Base-by-base conservation (phyloP, 2,888 invertebrate species). In the Axea sp. region DNA sequence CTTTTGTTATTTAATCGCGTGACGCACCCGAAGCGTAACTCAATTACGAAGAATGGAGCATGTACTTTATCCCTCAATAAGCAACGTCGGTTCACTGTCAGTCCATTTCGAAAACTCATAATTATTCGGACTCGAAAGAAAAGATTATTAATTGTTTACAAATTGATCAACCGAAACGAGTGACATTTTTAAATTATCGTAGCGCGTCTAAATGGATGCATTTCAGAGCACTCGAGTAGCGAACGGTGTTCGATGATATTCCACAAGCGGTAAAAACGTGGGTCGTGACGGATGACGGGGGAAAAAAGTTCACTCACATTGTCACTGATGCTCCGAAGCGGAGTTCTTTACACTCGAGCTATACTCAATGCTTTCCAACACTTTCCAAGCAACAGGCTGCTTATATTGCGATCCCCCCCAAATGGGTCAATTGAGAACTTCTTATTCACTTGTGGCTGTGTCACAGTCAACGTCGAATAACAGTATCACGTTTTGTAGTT, bases 331-430 rank as follows among this genome's bases (percentile, higher is more conserved):
- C 45, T 62, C 19, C 37, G 2, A 8, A 15, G 7, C 19, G 31
- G 19, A 45, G 60, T 47, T 62, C 45, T 45, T 60, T 31, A 69
- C 47, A 22, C 53, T 45, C 12, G 28, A 49, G 37, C 60, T 69
- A 69, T 53, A 62, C 69, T 47, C 53, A 31, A 24, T 69, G 53
- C 51, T 60, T 69, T 69, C 69, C 11, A 24, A 53, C 53, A 39
- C 60, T 69, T 57, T 69, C 51, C 35, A 53, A 45, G 45, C 37
- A 28, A 30, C 33, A 53, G 47, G 19, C 45, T 47, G 47, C 39
- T 69, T 69, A 69, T 69, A 69, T 62, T 35, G n/a, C 45, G 1
- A 24, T 28, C 69, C 69, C 69, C 69, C 24, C 69, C 69, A 60
- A 0, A 8, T 9, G 2, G 19, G 12, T 24, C 60, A 69, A 69